Evolutionary conservation across 2,113 vertebrate species (phyloP).

Genomic region (Haliaeetus leucogaster): DNA sequence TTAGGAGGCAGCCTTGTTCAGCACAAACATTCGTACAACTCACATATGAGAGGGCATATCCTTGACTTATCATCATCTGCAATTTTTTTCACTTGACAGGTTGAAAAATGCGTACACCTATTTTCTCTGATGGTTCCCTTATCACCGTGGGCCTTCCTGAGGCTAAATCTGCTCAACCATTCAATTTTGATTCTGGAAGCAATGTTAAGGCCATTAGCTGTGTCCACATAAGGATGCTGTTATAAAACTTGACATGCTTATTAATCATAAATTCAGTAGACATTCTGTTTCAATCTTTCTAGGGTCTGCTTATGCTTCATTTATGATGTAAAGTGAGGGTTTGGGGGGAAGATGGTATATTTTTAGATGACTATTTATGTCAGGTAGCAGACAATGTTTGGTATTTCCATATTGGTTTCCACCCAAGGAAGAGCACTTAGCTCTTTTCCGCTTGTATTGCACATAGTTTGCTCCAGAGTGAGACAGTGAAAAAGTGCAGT

Average conservation of each 20-base stretch:
- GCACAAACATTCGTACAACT: background rate
- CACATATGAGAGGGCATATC: conserved; percentile 7
- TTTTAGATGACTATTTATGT: background rate
- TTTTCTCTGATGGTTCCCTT: conserved; percentile 40
- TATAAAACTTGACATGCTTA: conserved; percentile 47
- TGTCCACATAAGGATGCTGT: conserved; percentile 34
- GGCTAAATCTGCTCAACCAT: conserved; percentile 32
- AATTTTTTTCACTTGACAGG: conserved; percentile 38
- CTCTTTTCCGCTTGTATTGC: background rate
- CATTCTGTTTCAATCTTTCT: background rate
- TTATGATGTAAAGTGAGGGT: background rate
- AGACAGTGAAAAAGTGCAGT: background rate
- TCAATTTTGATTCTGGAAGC: conserved; percentile 49
- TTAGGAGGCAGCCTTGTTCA: conserved; percentile 11
- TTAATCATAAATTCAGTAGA: conserved; percentile 53
- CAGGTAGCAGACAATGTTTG: background rate
- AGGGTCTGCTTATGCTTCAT: conserved; percentile 30
- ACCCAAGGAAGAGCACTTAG: background rate
- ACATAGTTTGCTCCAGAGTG: background rate
- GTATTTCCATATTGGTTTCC: background rate
- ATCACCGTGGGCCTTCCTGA: conserved; percentile 1
- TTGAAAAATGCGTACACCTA: conserved; percentile 30
- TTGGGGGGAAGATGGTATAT: background rate
- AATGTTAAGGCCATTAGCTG: conserved; percentile 38
- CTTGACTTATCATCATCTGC: conserved; percentile 22